Conservation (phyloP, 2,113 vertebrate genomes). For the Aepyceros melampus region DNA sequence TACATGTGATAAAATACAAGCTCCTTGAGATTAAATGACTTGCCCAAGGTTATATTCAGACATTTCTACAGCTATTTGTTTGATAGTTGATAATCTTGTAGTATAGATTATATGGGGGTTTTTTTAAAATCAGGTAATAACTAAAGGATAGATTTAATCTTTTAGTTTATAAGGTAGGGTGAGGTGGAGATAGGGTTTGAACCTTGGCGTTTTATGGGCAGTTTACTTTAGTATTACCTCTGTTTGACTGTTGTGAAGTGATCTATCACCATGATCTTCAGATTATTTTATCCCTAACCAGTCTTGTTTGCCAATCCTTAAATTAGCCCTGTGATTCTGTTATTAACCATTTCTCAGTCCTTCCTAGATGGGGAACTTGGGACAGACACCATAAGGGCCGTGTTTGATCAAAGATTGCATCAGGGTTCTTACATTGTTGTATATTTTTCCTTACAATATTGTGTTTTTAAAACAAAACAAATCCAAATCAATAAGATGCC, state of each 20-base stretch:
- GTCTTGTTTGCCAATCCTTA: neutral
- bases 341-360: neutral
- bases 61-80: neutral
- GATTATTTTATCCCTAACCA: neutral
- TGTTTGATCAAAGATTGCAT: neutral
- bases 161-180: neutral
- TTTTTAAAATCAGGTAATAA: neutral
- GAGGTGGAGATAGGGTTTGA: neutral
- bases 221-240: neutral
- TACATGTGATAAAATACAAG: neutral
- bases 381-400: neutral
- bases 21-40: neutral
- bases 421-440: neutral
- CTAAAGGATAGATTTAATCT: neutral
- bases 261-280: neutral
- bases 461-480: slow-evolving; percentile 28
- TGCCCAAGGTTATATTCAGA: neutral
- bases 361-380: neutral
- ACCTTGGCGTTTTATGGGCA: neutral
- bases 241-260: neutral
- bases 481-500: neutral
- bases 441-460: slow-evolving; percentile 14
- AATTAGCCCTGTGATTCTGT: neutral
- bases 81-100: neutral
- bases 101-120: neutral